phyloP scores from a whole-genome alignment of 2,797 vertebrate species.

The Betta splendens region DNA sequence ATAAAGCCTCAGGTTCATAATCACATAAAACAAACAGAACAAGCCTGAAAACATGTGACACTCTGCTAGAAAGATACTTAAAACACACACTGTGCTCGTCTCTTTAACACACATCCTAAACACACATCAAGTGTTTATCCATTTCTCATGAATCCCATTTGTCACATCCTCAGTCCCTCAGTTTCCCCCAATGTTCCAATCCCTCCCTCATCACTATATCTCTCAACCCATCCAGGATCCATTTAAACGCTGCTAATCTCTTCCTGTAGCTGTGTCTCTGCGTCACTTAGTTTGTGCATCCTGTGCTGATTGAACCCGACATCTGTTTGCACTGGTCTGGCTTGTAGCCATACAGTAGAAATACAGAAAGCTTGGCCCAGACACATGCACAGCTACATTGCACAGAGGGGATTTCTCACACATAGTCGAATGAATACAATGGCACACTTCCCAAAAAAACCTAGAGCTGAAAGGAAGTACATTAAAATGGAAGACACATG shows the following conservation, averaged over 20 bases:
- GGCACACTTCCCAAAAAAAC: conserved; percentile 4
- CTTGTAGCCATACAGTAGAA: conserved; percentile 41
- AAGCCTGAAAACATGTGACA: conserved; percentile 22
- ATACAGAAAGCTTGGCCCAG: conserved; percentile 18
- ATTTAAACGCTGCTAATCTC: conserved; percentile 69
- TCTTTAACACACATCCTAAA: conserved; percentile 33
- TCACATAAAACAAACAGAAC: conserved; percentile 16
- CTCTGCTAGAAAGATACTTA: conserved; percentile 29
- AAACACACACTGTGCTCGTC: conserved; percentile 1
- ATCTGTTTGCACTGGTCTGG: conserved; percentile 70
- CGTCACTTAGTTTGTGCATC: conserved; percentile 60
- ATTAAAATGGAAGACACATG: conserved; percentile 12
- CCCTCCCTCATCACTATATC: conserved; percentile 38
- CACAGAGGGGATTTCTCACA: conserved; percentile 17
- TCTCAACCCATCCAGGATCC: conserved; percentile 48
- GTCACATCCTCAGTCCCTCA: conserved; percentile 16
- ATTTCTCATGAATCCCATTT: conserved; percentile 22
- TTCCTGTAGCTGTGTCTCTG: conserved; percentile 66
- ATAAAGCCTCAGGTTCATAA: conserved; percentile 3
- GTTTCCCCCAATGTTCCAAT: conserved; percentile 27
- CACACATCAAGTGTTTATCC: conserved; percentile 3
- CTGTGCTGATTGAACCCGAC: conserved; percentile 72
- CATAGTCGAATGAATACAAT: conserved; percentile 3
- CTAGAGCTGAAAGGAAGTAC: neutral
- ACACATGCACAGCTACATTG: conserved; percentile 33